A percentile compares a stretch with the other conserved stretches of the same genome.
phyloP scores from a whole-genome alignment of 2,113 vertebrate genomes.

The Crotalus horridus region DNA sequence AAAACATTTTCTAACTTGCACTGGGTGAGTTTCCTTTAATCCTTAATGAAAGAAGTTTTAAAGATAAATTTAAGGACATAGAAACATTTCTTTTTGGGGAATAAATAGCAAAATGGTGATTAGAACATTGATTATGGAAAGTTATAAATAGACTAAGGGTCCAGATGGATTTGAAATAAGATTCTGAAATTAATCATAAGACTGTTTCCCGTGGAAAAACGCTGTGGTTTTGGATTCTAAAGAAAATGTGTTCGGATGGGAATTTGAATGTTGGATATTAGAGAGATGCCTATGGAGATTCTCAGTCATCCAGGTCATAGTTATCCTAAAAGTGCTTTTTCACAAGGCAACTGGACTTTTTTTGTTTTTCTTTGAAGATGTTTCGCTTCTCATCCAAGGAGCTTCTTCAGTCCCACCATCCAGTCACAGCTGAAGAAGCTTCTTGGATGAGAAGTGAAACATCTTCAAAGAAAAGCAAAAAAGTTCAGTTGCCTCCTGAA shows the following conservation, averaged over 20 bases:
- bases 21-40: not conserved
- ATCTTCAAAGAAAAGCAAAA: no score
- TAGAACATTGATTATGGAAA: not conserved
- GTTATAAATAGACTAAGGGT: not conserved
- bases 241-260: not conserved
- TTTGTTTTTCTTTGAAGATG: no score
- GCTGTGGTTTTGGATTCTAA: not conserved
- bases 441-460: no score
- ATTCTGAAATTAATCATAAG: not conserved
- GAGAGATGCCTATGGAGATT: not conserved
- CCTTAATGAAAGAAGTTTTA: not conserved
- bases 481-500: no score
- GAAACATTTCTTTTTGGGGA: not conserved
- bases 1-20: not conserved
- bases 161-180: not conserved
- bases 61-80: not conserved
- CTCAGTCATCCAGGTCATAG: no score
- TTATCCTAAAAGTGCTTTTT: no score
- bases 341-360: no score
- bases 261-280: not conserved
- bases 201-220: not conserved
- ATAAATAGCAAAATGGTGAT: not conserved
- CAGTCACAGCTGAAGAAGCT: no score
- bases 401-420: no score
- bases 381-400: no score